Evolutionary conservation across 2,797 vertebrate species (phyloP).

Genomic region (Taeniopygia guttata): DNA sequence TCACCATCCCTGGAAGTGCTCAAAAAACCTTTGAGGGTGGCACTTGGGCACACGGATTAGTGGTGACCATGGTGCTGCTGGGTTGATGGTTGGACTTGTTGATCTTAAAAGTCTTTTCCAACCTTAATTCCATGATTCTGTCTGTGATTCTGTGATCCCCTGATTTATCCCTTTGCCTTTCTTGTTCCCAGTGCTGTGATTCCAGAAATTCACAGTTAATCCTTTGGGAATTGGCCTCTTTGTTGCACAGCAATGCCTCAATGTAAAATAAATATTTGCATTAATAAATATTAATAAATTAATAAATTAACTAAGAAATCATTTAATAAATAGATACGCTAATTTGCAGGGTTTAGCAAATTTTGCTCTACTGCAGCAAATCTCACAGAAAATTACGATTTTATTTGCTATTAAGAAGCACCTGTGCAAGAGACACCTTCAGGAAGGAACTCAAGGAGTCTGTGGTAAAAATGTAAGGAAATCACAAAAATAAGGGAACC

Average conservation of each 20-base stretch:
- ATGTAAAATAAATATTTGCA: not conserved
- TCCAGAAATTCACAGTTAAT: not conserved
- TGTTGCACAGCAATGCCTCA: not conserved
- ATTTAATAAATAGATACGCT: not conserved
- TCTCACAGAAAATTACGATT: not conserved
- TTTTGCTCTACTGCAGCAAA: not conserved
- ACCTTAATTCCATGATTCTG: not conserved
- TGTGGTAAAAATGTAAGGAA: not conserved
- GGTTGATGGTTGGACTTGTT: not conserved
- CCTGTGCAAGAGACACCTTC: not conserved
- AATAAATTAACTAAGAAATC: not conserved
- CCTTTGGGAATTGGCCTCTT: not conserved
- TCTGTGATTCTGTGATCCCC: not conserved
- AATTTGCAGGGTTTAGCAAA: not conserved
- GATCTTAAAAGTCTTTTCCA: not conserved
- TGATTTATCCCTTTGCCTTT: not conserved
- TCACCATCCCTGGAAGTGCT: not conserved
- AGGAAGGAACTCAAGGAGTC: not conserved
- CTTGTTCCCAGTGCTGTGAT: not conserved
- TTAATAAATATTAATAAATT: not conserved
- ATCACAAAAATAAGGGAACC: not conserved
- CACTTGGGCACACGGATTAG: accelerated
- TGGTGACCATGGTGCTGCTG: not conserved
- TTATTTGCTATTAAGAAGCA: not conserved
- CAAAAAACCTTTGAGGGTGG: not conserved